Base-by-base conservation (phyloP, 2,888 invertebrate genomes). In the Leptogaster cylindrica region DNA sequence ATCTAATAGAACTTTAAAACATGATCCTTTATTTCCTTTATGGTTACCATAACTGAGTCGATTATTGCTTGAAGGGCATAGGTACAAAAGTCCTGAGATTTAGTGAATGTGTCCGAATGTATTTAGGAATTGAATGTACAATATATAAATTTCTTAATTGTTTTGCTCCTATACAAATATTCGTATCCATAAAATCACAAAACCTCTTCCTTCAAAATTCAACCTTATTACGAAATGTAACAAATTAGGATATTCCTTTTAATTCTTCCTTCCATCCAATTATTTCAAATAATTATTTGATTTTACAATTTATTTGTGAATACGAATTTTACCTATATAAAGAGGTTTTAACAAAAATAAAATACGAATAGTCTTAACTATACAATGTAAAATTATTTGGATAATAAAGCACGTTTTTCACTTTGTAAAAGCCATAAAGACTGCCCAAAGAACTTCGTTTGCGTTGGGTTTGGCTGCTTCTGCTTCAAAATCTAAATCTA, bases 371-470 rank as follows among this genome's bases (percentile, higher is more conserved):
- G 31, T 28, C 52, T 66, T 52, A 66, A 39, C 46, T 41, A 52
- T 66, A 52, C 39, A 52, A 44, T 16, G 52, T 66, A 66, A 66
- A 66, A 66, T 66, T 50, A 55, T 55, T 55, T 55, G 52, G 41
- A 55, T 66, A 66, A 55, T 55, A 65, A 58, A 66, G 71, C 67
- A 61, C 63, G 50, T n/a, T 55, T 77, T 85, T 88, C 91, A 98
- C 89, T 98, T 98, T 77, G 93, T 95, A 84, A 98, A 97, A 70
- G 97, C 95, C 74, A 97, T 93, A 83, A 99, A 97, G 69, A 99
- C 98, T 65, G 97, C 97, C 98, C 98, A 99, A 85, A 99, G 91
- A 75, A 97, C 90, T 81, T 97, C 97, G 77, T 91, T 91, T 68
- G 92, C 90, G 79, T 92, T 92, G 50, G 91, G 87, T 82, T 97